These are phyloP conservation scores for Lerista edwardsae DNA, from an alignment of 2,797 vertebrate species.

Conservation along the genomic window DNA sequence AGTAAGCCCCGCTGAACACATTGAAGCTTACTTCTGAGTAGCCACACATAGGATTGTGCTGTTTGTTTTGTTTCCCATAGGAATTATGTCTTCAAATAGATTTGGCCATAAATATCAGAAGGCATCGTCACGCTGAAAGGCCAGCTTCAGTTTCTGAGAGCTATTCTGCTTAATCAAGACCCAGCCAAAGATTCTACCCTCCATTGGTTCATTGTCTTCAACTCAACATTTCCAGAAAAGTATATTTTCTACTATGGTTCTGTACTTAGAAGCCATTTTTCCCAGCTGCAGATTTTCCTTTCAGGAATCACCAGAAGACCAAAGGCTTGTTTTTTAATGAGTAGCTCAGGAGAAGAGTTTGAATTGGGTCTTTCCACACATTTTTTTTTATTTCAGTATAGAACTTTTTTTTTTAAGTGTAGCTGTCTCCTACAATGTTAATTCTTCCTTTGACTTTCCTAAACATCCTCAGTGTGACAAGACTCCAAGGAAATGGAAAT, in stretches of 20 bases:
- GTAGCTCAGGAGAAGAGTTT: too few species aligned
- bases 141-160: background rate
- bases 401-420: background rate
- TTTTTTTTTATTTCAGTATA: background rate
- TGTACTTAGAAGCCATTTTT: background rate
- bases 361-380: background rate
- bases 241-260: background rate
- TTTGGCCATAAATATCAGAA: too few species aligned
- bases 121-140: too few species aligned
- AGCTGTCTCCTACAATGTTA: too few species aligned
- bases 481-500: background rate
- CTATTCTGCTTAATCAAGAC: background rate
- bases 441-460: background rate
- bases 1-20: too few species aligned
- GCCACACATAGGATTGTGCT: too few species aligned
- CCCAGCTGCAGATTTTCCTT: too few species aligned
- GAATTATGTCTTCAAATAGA: too few species aligned
- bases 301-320: background rate
- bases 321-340: background rate
- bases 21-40: too few species aligned
- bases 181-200: background rate
- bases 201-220: background rate
- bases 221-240: background rate
- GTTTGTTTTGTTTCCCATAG: too few species aligned
- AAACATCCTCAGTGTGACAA: background rate